phyloP scores from a whole-genome alignment of 2,888 invertebrate species.

The Ormyrus labotus region DNA sequence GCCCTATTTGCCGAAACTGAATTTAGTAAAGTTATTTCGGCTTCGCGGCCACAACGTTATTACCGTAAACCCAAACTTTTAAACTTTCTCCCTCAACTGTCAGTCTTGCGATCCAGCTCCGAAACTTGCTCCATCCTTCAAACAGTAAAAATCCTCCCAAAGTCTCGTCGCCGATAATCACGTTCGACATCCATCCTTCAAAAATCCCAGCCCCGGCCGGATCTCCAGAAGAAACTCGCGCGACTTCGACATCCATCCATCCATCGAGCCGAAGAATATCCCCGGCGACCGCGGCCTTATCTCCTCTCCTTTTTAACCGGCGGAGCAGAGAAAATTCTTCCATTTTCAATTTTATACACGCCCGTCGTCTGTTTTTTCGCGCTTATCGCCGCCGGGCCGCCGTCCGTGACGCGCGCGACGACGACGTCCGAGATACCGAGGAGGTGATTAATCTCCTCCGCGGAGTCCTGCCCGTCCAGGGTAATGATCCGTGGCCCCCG shows the following conservation, averaged over 20 bases:
- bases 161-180: constrained; percentile 15
- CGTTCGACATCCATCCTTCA: constrained; percentile 11
- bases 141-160: not conserved
- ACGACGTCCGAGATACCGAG: constrained; percentile 41
- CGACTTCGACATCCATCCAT: constrained; percentile 40
- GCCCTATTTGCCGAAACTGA: too few relatives aligned
- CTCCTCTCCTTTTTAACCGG: not conserved
- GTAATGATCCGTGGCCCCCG: constrained; percentile 75
- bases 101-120: too few relatives aligned
- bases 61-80: too few relatives aligned
- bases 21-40: too few relatives aligned
- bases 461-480: constrained; percentile 65
- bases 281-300: not conserved
- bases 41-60: too few relatives aligned
- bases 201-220: not conserved
- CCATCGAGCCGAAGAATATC: constrained; percentile 9
- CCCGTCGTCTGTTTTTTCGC: constrained; percentile 50
- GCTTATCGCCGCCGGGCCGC: constrained; percentile 64
- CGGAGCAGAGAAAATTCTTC: not conserved
- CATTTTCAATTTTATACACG: constrained; percentile 15
- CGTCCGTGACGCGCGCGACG: constrained; percentile 56
- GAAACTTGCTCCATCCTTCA: constrained; percentile 20
- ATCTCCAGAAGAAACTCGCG: not conserved
- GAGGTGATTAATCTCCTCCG: constrained; percentile 70
- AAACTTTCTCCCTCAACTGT: too few relatives aligned